These are phyloP conservation scores for Rhinoderma darwinii DNA, from an alignment of 2,113 vertebrate species.

Conservation along the genomic window DNA sequence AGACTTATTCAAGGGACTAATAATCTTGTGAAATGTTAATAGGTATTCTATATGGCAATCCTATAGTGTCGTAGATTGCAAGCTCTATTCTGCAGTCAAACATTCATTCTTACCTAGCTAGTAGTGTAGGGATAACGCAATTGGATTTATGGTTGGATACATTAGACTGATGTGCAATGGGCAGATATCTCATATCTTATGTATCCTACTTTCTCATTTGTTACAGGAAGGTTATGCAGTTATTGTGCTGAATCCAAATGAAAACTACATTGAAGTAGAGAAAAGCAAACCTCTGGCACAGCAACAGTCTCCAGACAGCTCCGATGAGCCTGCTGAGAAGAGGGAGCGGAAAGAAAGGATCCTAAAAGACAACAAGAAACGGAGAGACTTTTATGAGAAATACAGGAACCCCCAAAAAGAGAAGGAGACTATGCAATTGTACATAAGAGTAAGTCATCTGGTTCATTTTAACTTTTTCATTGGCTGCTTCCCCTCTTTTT, in stretches of 20 bases:
- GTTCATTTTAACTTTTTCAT: neutral
- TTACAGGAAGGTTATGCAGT: conserved; percentile 93
- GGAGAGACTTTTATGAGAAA: conserved; percentile 93
- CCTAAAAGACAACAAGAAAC: conserved; percentile 88
- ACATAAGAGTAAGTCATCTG: conserved; percentile 85
- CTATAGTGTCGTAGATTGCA: neutral
- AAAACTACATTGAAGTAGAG: conserved; percentile 96
- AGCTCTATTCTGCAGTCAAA: neutral
- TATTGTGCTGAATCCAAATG: conserved; percentile 96
- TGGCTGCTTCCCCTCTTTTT: neutral
- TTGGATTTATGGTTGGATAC: neutral
- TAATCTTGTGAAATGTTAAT: neutral
- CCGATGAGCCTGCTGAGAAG: conserved; percentile 94
- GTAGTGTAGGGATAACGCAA: neutral
- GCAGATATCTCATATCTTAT: neutral
- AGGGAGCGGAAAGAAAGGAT: conserved; percentile 87
- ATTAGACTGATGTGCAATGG: neutral
- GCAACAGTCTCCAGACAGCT: conserved; percentile 77
- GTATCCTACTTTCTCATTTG: conserved; percentile 58
- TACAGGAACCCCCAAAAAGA: conserved; percentile 97
- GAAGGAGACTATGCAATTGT: conserved; percentile 87
- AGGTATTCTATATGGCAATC: too few relatives aligned
- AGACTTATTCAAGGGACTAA: neutral
- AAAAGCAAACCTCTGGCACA: conserved; percentile 78
- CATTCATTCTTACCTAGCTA: neutral